Base-by-base conservation (phyloP, 2,888 invertebrate species). In the Eudasyphora cyanicolor region DNA sequence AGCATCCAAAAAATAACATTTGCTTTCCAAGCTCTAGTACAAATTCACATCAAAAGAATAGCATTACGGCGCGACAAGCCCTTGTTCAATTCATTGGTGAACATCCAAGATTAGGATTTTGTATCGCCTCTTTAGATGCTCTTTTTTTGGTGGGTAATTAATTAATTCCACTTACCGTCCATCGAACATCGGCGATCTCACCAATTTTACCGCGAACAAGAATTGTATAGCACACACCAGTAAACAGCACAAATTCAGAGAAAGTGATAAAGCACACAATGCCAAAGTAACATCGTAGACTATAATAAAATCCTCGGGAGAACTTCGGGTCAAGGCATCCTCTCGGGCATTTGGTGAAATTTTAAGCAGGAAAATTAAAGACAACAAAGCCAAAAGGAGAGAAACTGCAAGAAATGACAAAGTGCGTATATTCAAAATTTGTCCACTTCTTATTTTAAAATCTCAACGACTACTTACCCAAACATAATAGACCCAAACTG, bases 221-320 rank as follows among this genome's bases (percentile, higher is more conserved):
- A 97, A 98, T 93, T 98, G 98, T 90, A 98, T 97, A 88, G 97
- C 96, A 94, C 98, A 98, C 89, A 98, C 97, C 88, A 98, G 94
- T 83, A 98, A 94, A 91, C 98, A 98, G 93, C 97, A 97, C 85
- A 98, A 94, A 93, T 98, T 97, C 87, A 98, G 93, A 35, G 97
- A 97, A 74, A 98, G 93, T 85, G 98, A 97, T 89, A 98, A 94
- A 82, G 97, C 97, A 91, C 97, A 96, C 89, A 98, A 93, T 35
- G 97, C 97, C 90, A 98, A 93, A 71, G 97, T 97, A 90, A 98
- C 98, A 93, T 98, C 98, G 92, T 97, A 96, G 85, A 98, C 97
- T 88, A 97, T 95, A 82, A 96, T 95, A 90, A 97, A 97, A 91
- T 97, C 97, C 90, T 97, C 97, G 29, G 94, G 94, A 93, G 94